phyloP scores from a whole-genome alignment of 2,888 invertebrate genomes.

The Gisinianus flammeolus region DNA sequence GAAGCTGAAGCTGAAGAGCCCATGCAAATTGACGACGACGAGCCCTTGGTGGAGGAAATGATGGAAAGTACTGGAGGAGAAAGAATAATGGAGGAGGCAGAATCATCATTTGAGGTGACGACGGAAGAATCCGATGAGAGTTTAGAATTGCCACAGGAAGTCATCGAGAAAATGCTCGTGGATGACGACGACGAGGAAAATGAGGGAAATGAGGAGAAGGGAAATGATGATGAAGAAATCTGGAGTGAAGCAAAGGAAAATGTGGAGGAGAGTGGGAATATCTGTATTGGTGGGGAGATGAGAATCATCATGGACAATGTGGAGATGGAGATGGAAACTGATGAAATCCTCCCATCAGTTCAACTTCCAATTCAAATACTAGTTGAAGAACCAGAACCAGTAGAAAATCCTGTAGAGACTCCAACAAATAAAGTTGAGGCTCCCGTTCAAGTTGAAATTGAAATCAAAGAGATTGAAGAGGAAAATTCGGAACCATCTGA shows the following conservation, averaged over 20 bases:
- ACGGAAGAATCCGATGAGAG: too few relatives aligned
- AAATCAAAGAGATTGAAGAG: background rate
- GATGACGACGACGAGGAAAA: background rate
- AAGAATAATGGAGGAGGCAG: too few relatives aligned
- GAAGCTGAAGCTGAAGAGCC: background rate
- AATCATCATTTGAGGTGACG: too few relatives aligned
- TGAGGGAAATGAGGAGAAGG: too few relatives aligned
- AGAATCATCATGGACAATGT: background rate
- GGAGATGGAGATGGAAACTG: background rate
- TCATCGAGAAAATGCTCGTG: background rate
- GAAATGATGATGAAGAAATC: too few relatives aligned
- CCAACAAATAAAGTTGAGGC: background rate
- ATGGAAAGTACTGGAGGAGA: too few relatives aligned
- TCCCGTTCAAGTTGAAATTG: background rate
- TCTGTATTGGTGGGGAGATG: background rate
- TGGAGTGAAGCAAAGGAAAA: background rate
- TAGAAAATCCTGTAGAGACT: background rate
- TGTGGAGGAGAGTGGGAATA: background rate
- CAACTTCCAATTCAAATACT: background rate
- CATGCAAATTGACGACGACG: constrained; percentile 8
- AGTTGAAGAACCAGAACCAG: background rate
- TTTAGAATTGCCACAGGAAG: too few relatives aligned
- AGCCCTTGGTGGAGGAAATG: too few relatives aligned
- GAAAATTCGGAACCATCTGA: background rate
- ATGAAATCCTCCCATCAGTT: background rate